Conservation (phyloP, 2,797 vertebrate genomes). For the Gephyroberyx darwinii region DNA sequence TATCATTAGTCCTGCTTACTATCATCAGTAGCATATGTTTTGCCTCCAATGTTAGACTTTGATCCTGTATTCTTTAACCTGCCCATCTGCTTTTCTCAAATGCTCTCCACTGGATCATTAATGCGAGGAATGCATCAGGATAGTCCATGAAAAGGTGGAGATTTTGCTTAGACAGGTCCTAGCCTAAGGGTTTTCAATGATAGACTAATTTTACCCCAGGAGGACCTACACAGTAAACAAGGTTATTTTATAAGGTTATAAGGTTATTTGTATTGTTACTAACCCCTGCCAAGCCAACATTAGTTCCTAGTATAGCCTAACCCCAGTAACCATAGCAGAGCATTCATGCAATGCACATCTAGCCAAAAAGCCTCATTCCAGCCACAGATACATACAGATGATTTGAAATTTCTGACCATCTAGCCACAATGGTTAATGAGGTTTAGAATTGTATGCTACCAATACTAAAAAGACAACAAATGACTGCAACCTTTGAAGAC, state of each 20-base stretch:
- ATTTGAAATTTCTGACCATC: too few species aligned
- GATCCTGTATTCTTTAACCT: conserved; percentile 54
- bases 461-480: too few species aligned
- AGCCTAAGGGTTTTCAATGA: conserved; percentile 5
- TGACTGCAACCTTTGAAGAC: too few species aligned
- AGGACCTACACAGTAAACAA: conserved; percentile 26
- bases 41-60: conserved; percentile 47
- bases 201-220: conserved; percentile 45
- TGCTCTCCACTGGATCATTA: conserved; percentile 47
- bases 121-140: conserved; percentile 39
- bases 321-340: neutral
- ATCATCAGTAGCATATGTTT: conserved; percentile 46
- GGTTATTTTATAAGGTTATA: too few species aligned
- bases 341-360: neutral
- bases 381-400: too few species aligned
- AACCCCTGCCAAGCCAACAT: neutral
- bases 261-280: too few species aligned
- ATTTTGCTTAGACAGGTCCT: conserved; percentile 31
- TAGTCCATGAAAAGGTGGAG: conserved; percentile 33
- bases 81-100: conserved; percentile 55
- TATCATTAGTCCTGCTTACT: conserved; percentile 51
- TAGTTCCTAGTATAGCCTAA: neutral
- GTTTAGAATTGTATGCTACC: too few species aligned
- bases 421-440: too few species aligned
- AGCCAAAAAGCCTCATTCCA: neutral